Conservation (phyloP, 1,140 invertebrate genomes). For the Acromyrmex echinatior region DNA sequence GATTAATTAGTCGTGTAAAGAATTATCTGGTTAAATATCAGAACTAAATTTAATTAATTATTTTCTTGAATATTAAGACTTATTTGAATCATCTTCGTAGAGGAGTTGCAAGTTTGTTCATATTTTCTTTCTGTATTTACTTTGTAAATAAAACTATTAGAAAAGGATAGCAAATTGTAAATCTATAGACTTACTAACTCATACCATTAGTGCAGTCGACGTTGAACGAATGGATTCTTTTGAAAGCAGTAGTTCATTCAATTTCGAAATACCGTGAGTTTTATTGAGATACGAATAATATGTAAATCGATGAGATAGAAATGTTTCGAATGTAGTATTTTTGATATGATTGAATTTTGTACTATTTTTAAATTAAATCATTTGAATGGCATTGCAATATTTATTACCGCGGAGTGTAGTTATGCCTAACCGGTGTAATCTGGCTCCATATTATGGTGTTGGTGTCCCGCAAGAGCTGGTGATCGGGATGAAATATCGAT, state of each 20-base stretch:
- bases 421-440: conserved; percentile 7
- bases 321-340: background rate
- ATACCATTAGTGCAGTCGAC: background rate
- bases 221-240: background rate
- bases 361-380: background rate
- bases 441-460: conserved; percentile 7
- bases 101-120: background rate
- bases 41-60: conserved; percentile 37
- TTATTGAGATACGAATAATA: background rate
- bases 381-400: background rate
- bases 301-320: background rate
- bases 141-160: too few species aligned
- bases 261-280: background rate
- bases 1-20: too few species aligned
- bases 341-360: background rate
- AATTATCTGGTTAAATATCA: conserved; percentile 23
- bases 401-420: background rate
- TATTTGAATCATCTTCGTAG: too few species aligned
- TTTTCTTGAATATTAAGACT: background rate
- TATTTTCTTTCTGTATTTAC: background rate
- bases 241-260: background rate
- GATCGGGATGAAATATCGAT: conserved; percentile 71
- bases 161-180: background rate
- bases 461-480: conserved; percentile 13
- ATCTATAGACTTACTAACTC: background rate